Evolutionary conservation across 2,113 vertebrate species (phyloP).

Genomic region (Cebidichthys violaceus): DNA sequence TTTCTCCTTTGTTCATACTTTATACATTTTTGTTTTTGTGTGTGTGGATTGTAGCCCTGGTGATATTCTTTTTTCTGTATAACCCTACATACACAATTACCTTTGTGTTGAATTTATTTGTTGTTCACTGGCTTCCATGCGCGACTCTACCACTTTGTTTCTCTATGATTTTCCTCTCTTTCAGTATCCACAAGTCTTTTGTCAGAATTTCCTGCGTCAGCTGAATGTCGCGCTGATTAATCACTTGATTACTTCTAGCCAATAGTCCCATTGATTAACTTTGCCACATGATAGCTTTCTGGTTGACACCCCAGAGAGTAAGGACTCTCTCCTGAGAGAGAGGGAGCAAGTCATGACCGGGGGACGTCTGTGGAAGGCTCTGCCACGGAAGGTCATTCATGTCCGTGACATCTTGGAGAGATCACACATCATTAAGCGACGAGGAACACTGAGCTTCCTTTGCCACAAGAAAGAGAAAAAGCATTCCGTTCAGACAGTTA

Average conservation of each 20-base stretch:
- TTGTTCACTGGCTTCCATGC: conserved; percentile 2
- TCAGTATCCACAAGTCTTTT: conserved; percentile 51
- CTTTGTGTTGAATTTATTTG: neutral
- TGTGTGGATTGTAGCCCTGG: neutral
- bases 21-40: neutral
- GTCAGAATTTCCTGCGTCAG: conserved; percentile 53
- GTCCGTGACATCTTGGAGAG: conserved; percentile 14
- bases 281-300: conserved; percentile 48
- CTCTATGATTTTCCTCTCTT: neutral
- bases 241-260: conserved; percentile 69
- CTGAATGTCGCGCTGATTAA: conserved; percentile 61
- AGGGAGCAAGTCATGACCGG: neutral
- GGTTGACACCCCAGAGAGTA: conserved; percentile 29
- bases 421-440: conserved; percentile 34
- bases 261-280: conserved; percentile 71
- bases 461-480: conserved; percentile 12
- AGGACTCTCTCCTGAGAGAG: conserved; percentile 23
- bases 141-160: neutral
- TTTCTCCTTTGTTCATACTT: neutral
- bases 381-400: conserved; percentile 23
- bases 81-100: conserved; percentile 13
- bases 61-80: neutral
- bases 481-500: conserved; percentile 19
- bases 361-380: conserved; percentile 14
- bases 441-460: conserved; percentile 35